Percentiles rank a stretch among this genome's conserved stretches.
These are phyloP conservation scores for Dryococelus australis DNA, from an alignment of 2,888 invertebrate genomes.

Conservation along the genomic window DNA sequence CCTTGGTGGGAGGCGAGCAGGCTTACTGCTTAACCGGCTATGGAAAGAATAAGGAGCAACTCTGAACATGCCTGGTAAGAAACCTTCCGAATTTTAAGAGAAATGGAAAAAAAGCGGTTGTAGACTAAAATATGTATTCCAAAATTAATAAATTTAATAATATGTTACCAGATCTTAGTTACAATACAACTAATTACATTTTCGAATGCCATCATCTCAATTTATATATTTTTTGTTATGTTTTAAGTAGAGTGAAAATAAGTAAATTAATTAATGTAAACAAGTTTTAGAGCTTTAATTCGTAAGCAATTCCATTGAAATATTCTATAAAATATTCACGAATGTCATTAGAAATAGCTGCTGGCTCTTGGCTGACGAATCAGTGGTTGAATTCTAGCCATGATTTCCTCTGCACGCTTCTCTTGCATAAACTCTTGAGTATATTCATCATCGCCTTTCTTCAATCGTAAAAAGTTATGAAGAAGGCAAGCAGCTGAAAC, in stretches of 20 bases:
- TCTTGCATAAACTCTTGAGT: not conserved
- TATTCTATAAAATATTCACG: not conserved
- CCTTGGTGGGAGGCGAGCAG: no score
- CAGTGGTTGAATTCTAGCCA: not conserved
- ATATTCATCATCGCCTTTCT: not conserved
- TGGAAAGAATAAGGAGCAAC: conserved; percentile 11
- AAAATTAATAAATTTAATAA: no score
- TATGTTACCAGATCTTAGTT: no score
- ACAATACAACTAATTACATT: no score
- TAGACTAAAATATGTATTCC: no score
- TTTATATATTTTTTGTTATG: no score
- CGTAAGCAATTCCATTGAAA: no score
- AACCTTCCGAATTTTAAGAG: not conserved
- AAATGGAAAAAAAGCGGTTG: not conserved
- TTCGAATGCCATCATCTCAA: no score
- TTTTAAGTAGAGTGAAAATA: no score
- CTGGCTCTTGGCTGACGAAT: not conserved
- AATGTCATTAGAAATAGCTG: not conserved
- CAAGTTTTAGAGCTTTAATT: no score
- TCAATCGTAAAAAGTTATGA: not conserved
- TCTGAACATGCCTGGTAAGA: not conserved
- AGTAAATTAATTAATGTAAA: no score
- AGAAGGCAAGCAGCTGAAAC: conserved; percentile 18
- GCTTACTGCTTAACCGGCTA: no score
- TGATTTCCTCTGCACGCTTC: not conserved